Conservation (phyloP, 53 echinoderm and acorn worm genomes). For the Patiria pectinifera region DNA sequence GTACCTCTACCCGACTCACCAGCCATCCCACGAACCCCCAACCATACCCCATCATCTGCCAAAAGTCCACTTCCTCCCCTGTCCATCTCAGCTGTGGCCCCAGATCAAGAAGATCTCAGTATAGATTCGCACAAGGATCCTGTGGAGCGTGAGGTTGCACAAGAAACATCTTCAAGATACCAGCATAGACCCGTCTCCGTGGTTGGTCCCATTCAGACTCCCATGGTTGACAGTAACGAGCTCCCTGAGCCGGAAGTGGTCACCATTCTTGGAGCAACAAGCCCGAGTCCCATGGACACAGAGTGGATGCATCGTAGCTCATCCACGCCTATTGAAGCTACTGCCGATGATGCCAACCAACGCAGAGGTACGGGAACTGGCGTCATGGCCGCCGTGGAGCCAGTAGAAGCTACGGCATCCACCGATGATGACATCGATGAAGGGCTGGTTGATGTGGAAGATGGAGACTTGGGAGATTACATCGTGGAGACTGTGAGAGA, state of each 20-base stretch:
- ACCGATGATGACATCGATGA: constrained; percentile 16
- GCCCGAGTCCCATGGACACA: not conserved
- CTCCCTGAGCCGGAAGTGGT: not conserved
- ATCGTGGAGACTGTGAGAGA: constrained; percentile 31
- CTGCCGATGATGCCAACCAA: not conserved
- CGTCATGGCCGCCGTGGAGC: not conserved
- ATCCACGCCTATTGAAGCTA: constrained; percentile 6
- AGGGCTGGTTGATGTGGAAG: constrained; percentile 16
- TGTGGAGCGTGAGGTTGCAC: not conserved
- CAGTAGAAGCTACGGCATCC: not conserved
- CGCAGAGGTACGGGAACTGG: not conserved
- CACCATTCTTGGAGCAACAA: not conserved
- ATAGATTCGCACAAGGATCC: not conserved
- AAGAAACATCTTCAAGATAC: not conserved
- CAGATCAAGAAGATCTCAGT: not conserved
- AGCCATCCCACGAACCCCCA: not conserved
- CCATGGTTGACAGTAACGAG: not conserved
- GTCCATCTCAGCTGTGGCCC: constrained; percentile 10
- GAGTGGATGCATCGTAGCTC: not conserved
- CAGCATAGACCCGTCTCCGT: constrained; percentile 26
- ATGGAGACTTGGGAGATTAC: constrained; percentile 36
- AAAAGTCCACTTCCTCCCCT: constrained; percentile 3
- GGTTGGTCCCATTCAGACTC: constrained; percentile 6
- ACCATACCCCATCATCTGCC: not conserved
- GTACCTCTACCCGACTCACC: constrained; percentile 20